Evolutionary conservation across 2,797 vertebrate species (phyloP).

Genomic region (Silurus lanzhouensis): DNA sequence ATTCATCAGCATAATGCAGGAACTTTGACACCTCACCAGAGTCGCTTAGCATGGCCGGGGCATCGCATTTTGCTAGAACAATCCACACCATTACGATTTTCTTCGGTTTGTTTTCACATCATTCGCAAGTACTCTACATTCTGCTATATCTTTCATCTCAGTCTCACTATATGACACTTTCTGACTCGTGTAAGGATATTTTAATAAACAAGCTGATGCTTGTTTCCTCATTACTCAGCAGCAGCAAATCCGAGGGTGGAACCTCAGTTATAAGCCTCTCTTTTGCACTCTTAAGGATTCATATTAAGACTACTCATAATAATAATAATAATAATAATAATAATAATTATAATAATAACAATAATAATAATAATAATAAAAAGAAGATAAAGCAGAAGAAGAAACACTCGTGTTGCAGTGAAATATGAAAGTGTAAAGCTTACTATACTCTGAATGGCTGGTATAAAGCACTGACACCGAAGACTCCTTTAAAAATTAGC

Average conservation of each 20-base stretch:
- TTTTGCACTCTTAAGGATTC: neutral
- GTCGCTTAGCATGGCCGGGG: neutral
- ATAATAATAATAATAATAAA: neutral
- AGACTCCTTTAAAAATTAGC: neutral
- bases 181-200: neutral
- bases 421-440: too few relatives aligned
- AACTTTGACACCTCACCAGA: neutral
- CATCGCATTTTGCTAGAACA: neutral
- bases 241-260: neutral
- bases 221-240: neutral
- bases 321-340: neutral
- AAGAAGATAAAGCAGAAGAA: too few relatives aligned
- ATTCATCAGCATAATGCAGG: neutral
- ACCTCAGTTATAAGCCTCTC: neutral
- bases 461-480: neutral
- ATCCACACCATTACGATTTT: neutral
- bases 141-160: neutral
- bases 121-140: neutral
- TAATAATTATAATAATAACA: neutral
- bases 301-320: too few relatives aligned
- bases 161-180: neutral
- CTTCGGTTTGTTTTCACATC: neutral
- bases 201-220: conserved; percentile 1
- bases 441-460: neutral
- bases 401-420: neutral